Evolutionary conservation across 2,888 invertebrate genomes (phyloP), one percentile per base, ranked within the genome.

Genomic region (Lycaena phlaeas): DNA sequence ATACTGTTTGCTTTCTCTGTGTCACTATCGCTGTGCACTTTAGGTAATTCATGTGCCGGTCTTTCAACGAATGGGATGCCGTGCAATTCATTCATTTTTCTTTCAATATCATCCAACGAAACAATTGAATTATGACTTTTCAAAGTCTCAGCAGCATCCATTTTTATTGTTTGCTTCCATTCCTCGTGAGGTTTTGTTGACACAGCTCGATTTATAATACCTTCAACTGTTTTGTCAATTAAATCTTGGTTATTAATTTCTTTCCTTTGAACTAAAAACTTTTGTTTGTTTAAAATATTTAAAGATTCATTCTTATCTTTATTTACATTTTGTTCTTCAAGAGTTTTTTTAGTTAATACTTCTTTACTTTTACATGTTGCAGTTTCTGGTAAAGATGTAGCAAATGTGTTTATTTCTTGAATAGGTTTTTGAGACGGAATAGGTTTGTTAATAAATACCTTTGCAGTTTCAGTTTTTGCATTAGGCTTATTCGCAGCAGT

Each of bases 81-180:
- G 46, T 84, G 84, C 40, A 82, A 55, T 52, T 82, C 82, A 44
- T 81, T 82, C 82, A 84, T 82, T 58, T 81, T 74, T 64, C 68
- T 75, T 64, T 84, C 82, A 42, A 84, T 77, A 29, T 70, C 76
- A 47, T 82, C 78, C 30, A 78, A 53, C 3, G 61, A 46, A 14
- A 63, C 56, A 17, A 52, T 51, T 40, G 57, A 52, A 36, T 57
- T 54, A 38, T 53, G 45, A 54, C 59, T 36, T 47, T 51, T 42
- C 44, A 52, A 44, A 51, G 56, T 47, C 39, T 55, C 50, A 43
- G 63, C 55, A 29, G 44, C 28, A 47, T 45, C 41, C 26, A 26
- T 39, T 27, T 31, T 31, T 18, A 40, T 42, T 27, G 34, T 36
- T 40, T 36, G 29, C 28, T 41, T 41, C 49, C 36, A 68, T 66